Conservation (phyloP, 2,888 invertebrate genomes). For the Cotesia congregata region DNA sequence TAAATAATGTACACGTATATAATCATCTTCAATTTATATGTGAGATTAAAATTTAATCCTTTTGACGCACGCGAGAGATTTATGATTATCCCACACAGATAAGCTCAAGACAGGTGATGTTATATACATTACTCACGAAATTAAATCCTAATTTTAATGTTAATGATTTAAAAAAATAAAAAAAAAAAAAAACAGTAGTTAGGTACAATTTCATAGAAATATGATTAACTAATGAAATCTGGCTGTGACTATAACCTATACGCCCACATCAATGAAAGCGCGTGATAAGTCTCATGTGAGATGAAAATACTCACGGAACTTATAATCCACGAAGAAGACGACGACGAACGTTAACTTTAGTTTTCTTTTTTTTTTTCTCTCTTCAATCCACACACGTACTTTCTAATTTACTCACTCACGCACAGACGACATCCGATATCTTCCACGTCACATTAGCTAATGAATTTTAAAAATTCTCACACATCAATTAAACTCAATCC, state of each 20-base stretch:
- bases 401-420: constrained; percentile 11
- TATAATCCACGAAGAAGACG: not conserved
- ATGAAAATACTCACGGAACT: constrained; percentile 36
- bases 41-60: constrained; percentile 19
- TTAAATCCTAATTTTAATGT: not conserved
- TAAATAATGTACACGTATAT: too few species aligned
- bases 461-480: not conserved
- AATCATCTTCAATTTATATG: too few species aligned
- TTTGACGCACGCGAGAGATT: constrained; percentile 20
- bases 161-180: not conserved
- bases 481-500: not conserved
- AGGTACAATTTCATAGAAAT: not conserved
- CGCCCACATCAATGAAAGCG: constrained; percentile 45
- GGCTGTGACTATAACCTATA: constrained; percentile 41
- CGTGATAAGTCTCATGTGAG: constrained; percentile 12
- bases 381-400: not conserved
- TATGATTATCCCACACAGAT: constrained; percentile 18
- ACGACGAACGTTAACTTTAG: not conserved
- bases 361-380: constrained; percentile 5
- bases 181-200: not conserved
- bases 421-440: constrained; percentile 6
- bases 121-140: not conserved
- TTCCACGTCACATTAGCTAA: constrained; percentile 7
- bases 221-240: not conserved
- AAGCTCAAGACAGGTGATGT: not conserved